A percentile compares a stretch with the other conserved stretches of the same genome.
phyloP scores from a whole-genome alignment of 2,797 vertebrate genomes.

The Phrynocephalus vlangalii region DNA sequence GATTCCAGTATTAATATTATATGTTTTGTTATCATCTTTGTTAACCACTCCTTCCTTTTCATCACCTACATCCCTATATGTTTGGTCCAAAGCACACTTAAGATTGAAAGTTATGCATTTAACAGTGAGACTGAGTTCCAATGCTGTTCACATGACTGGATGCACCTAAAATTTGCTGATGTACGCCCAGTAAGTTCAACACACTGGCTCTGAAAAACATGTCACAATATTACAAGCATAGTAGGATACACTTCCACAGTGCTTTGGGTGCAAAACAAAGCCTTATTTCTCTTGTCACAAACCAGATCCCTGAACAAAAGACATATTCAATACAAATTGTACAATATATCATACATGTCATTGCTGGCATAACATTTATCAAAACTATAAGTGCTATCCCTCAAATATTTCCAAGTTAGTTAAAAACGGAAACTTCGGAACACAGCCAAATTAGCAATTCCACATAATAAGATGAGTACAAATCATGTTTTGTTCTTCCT shows the following conservation, averaged over 20 bases:
- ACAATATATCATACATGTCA: neutral
- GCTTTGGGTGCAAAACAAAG: constrained; percentile 52
- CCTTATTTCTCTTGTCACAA: constrained; percentile 52
- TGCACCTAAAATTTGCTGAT: accelerated
- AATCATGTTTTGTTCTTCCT: constrained; percentile 14
- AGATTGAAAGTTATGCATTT: neutral
- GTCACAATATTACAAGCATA: constrained; percentile 32
- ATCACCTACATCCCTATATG: neutral
- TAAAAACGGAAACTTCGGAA: constrained; percentile 16
- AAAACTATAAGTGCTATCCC: too few relatives aligned
- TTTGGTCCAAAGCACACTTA: neutral
- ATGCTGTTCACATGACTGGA: too few relatives aligned
- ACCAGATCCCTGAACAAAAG: constrained; percentile 11
- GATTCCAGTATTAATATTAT: neutral
- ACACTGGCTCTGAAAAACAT: neutral
- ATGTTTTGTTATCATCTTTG: neutral
- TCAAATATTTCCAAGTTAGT: neutral
- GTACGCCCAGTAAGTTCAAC: neutral
- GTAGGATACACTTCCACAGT: neutral
- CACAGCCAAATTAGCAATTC: constrained; percentile 13
- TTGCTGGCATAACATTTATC: neutral
- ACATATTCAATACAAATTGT: constrained; percentile 55
- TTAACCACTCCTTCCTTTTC: neutral
- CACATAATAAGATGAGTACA: neutral
- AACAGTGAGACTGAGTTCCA: too few relatives aligned